Evolutionary conservation across 2,888 invertebrate species (phyloP).

Genomic region (Folsomia manolachei): DNA sequence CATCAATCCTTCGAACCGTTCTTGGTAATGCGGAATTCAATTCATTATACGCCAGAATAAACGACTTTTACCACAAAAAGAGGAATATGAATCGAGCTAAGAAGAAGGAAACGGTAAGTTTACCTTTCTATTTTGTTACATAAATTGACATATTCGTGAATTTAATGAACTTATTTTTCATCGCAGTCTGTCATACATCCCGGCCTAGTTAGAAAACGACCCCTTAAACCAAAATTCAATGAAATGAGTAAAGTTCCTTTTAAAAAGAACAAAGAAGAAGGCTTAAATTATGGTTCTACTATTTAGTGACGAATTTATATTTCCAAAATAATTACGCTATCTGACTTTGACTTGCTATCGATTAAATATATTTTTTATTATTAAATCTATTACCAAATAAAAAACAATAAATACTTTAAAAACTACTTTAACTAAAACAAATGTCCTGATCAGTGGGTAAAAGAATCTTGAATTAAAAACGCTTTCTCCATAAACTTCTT

Average conservation of each 20-base stretch:
- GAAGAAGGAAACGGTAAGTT: slow-evolving; percentile 44
- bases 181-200: slow-evolving; percentile 34
- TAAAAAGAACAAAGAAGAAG: slow-evolving; percentile 25
- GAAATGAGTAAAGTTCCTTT: slow-evolving; percentile 15
- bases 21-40: slow-evolving; percentile 38
- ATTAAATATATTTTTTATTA: no score
- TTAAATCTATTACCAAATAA: no score
- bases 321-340: no score
- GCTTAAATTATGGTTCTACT: no score
- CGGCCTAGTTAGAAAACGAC: slow-evolving; percentile 32
- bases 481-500: no score
- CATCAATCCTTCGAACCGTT: slow-evolving; percentile 23
- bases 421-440: no score
- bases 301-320: no score
- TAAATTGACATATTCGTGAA: not conserved
- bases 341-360: no score
- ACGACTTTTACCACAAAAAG: slow-evolving; percentile 38
- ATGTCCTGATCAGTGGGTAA: no score
- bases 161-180: slow-evolving; percentile 2
- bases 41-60: slow-evolving; percentile 33
- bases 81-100: slow-evolving; percentile 40
- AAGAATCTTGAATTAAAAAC: no score
- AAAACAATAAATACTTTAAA: no score
- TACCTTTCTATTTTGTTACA: not conserved
- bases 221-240: slow-evolving; percentile 23